Percentiles rank a stretch among this genome's conserved stretches.
Evolutionary conservation across 1,140 invertebrate species (phyloP).

Genomic region (Metaphire vulgaris): DNA sequence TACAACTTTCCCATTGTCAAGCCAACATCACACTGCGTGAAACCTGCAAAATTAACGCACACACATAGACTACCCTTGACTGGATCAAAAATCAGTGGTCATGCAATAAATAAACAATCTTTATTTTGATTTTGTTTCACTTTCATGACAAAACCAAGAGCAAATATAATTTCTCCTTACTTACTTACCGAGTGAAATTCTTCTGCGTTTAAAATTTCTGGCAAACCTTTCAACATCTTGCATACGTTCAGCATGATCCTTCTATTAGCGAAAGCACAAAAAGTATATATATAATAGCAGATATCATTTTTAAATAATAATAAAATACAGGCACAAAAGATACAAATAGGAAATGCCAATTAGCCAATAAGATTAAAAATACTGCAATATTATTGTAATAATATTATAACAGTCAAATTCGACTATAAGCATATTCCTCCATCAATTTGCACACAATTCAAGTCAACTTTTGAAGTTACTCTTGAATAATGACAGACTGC

Average conservation of each 20-base stretch:
- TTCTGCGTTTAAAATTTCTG: constrained; percentile 97
- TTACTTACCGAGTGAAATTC: constrained; percentile 82
- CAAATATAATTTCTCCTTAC: not conserved
- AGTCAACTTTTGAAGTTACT: too few species aligned
- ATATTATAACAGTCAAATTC: too few species aligned
- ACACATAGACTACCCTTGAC: not conserved
- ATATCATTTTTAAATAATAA: too few species aligned
- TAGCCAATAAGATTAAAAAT: too few species aligned
- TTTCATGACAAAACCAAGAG: not conserved
- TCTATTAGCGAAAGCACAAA: constrained; percentile 5
- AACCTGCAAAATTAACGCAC: constrained; percentile 60
- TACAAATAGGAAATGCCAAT: too few species aligned
- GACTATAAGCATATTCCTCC: too few species aligned
- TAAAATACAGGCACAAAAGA: too few species aligned
- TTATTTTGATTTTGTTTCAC: not conserved
- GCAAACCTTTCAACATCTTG: constrained; percentile 98
- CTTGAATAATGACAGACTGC: too few species aligned
- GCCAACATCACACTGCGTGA: constrained; percentile 97
- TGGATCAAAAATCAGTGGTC: not conserved
- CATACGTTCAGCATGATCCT: constrained; percentile 41
- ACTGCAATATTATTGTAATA: too few species aligned
- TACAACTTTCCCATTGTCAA: constrained; percentile 97
- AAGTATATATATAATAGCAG: too few species aligned
- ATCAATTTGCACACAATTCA: too few species aligned
- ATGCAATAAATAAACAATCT: not conserved